These are phyloP conservation scores for Nanger granti DNA, from an alignment of 2,113 vertebrate species.

Conservation along the genomic window DNA sequence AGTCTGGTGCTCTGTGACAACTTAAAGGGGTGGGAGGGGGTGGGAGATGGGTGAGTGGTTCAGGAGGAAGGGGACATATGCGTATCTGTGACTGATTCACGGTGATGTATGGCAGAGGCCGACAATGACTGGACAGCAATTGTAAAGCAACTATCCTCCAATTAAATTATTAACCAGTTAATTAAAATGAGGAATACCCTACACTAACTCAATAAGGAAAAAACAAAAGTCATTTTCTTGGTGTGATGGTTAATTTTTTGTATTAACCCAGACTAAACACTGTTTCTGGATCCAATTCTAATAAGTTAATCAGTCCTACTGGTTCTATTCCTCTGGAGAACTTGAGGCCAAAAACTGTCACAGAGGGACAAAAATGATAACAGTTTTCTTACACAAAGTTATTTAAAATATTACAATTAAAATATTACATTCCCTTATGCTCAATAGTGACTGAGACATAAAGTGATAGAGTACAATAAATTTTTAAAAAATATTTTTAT, in stretches of 20 bases:
- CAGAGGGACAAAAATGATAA: background rate
- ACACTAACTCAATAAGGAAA: background rate
- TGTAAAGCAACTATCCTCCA: background rate
- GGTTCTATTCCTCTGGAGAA: background rate
- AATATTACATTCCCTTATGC: background rate
- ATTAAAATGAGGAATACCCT: background rate
- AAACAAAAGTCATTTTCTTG: background rate
- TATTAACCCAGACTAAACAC: background rate
- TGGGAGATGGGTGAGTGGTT: background rate
- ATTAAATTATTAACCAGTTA: background rate
- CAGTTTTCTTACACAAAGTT: background rate
- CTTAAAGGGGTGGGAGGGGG: background rate
- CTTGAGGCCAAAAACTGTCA: background rate
- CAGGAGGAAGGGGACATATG: background rate
- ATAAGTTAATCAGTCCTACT: background rate
- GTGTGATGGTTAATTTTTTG: background rate
- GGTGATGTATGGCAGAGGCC: background rate
- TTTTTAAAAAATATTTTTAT: accelerated
- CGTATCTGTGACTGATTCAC: background rate
- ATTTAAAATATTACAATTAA: background rate
- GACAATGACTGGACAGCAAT: background rate
- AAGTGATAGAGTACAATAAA: background rate
- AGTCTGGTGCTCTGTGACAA: background rate
- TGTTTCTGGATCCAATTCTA: background rate
- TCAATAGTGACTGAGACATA: background rate